phyloP scores from a whole-genome alignment of 2,888 invertebrate genomes.

The Seira sanloemensis region DNA sequence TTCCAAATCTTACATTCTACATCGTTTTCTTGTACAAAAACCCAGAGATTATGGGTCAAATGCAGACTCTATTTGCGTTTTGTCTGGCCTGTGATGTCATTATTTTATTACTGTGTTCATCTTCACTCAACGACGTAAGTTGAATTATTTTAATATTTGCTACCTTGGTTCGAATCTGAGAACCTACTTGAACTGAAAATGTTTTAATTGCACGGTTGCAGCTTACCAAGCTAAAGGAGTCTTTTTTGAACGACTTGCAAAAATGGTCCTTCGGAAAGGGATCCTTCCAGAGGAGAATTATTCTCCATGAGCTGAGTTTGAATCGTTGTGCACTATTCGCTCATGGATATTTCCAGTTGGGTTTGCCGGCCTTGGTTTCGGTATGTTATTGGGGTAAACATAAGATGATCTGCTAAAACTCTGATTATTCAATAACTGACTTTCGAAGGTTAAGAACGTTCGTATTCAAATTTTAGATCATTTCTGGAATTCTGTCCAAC shows the following conservation, averaged over 20 bases:
- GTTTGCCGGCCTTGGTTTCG: conserved; percentile 34
- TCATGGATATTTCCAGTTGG: conserved; percentile 43
- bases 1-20: conserved; percentile 42
- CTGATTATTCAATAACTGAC: not conserved
- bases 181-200: too few species aligned
- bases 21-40: conserved; percentile 12
- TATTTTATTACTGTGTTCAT: conserved; percentile 5
- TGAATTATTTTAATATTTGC: not conserved
- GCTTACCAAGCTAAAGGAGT: too few species aligned
- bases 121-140: conserved; percentile 21
- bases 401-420: not conserved
- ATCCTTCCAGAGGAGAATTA: conserved; percentile 20
- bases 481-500: conserved; percentile 37
- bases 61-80: conserved; percentile 18
- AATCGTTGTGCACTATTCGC: conserved; percentile 24
- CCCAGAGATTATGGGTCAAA: too few species aligned
- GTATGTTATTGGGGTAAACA: too few species aligned
- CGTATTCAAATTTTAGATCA: conserved; percentile 18
- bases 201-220: too few species aligned
- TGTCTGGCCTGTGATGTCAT: not conserved
- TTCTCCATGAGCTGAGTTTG: conserved; percentile 34
- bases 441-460: not conserved
- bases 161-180: not conserved
- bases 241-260: too few species aligned
- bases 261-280: too few species aligned